A percentile compares a stretch with the other conserved stretches of the same genome.
These are phyloP conservation scores for Sebastes umbrosus DNA, from an alignment of 2,797 vertebrate species.

Conservation along the genomic window DNA sequence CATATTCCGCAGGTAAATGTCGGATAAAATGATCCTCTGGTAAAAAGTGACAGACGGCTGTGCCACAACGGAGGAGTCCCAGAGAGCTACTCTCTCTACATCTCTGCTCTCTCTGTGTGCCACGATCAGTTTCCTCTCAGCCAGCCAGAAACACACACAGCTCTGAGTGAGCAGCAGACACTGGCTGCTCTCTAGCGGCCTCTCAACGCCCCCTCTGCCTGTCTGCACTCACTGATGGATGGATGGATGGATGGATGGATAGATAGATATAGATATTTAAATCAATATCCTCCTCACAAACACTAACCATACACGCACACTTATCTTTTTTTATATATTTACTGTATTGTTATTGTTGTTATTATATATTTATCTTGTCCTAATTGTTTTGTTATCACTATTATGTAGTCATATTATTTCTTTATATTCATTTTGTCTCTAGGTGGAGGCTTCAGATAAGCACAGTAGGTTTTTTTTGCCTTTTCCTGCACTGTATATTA, in stretches of 20 bases:
- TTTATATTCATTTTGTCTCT: too few relatives aligned
- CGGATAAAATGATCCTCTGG: slow-evolving; percentile 11
- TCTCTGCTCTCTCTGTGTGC: slow-evolving; percentile 52
- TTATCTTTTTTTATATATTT: too few relatives aligned
- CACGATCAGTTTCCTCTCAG: slow-evolving; percentile 38
- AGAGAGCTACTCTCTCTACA: slow-evolving; percentile 58
- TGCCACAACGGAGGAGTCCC: slow-evolving; percentile 46
- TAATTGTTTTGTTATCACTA: too few relatives aligned
- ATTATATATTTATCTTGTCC: too few relatives aligned
- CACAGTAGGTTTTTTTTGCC: too few relatives aligned
- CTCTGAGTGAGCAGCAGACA: slow-evolving; percentile 7
- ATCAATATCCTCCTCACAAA: too few relatives aligned
- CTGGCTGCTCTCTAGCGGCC: slow-evolving; percentile 31
- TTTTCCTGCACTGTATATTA: too few relatives aligned
- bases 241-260: neutral
- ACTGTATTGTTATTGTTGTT: too few relatives aligned
- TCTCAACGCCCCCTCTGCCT: slow-evolving; percentile 62
- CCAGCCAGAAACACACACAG: neutral
- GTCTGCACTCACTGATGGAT: neutral
- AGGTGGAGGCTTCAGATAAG: too few relatives aligned
- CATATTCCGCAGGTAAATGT: slow-evolving; percentile 26
- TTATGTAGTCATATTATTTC: too few relatives aligned
- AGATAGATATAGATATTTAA: neutral
- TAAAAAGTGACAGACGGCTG: slow-evolving; percentile 61
- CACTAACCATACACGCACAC: too few relatives aligned